Base-by-base conservation (phyloP, 1,140 invertebrate genomes). In the Microvelia longipes region DNA sequence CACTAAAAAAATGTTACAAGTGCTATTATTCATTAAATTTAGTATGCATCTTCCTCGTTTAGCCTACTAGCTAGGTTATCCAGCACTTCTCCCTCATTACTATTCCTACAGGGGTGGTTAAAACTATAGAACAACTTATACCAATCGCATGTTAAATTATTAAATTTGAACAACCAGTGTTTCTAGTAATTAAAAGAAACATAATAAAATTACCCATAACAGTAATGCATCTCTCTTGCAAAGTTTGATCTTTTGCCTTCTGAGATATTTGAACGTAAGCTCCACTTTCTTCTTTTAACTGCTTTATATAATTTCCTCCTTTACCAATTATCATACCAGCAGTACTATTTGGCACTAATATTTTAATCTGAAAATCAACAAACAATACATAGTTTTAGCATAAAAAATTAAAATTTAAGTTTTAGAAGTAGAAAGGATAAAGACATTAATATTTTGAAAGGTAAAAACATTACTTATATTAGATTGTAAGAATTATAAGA, bases 261-360 rank as follows among this genome's bases (percentile, higher is more conserved):
- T 98, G 96, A 77, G 94, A 98, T 77, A 99, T 96, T 83, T 98
- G 96, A 74, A 98, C 94, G 81, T 97, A 98, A 71, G 95, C 96
- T 73, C 95, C 94, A 77, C 91, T 97, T 78, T 92, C 89, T 80
- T 98, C 96, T 82, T 98, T 98, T 75, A 98, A 95, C 82, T 98
- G 94, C 82, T 98, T 98, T 75, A 98, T 98, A 77, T 92, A 98
- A 80, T 92, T 93, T 68, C 96, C 96, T 71, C 89, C 94, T 82
- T 98, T 98, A 73, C 96, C 96, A 78, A 98, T 98, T 74, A 98
- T 96, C 94, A 98, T 98, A 73, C 96, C 96, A 73, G 96, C 96
- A 19, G 96, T 98, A 71, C 92, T 97, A 80, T 98, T 99, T 72
- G 96, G 96, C 77, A 99, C 94, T 75, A 99, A 82, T 76, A 98